These are phyloP conservation scores for Acronicta aceris DNA, from an alignment of 2,888 invertebrate genomes.

Conservation along the genomic window DNA sequence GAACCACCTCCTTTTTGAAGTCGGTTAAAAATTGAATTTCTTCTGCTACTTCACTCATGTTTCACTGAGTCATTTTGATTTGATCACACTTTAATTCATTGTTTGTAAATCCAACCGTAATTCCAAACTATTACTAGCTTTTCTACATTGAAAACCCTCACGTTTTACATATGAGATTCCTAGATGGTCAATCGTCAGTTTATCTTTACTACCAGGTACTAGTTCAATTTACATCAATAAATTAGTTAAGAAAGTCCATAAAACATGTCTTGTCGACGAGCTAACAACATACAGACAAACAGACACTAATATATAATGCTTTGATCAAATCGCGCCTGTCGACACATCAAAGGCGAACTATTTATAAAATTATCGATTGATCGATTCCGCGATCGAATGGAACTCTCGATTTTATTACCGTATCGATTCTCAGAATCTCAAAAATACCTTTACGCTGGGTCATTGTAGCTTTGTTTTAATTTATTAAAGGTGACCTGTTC, in stretches of 20 bases:
- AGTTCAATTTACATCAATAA: constrained; percentile 56
- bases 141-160: constrained; percentile 9
- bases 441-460: constrained; percentile 19
- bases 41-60: too few relatives aligned
- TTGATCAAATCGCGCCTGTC: constrained; percentile 71
- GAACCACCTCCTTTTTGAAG: too few relatives aligned
- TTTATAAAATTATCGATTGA: constrained; percentile 69
- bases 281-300: constrained; percentile 52
- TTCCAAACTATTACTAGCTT: constrained; percentile 5
- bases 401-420: constrained; percentile 54
- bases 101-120: too few relatives aligned
- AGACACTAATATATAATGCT: constrained; percentile 59
- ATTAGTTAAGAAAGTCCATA: constrained; percentile 66
- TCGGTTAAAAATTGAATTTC: too few relatives aligned
- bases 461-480: constrained; percentile 4
- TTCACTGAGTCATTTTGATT: too few relatives aligned
- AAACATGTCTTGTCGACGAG: constrained; percentile 58
- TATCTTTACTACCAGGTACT: constrained; percentile 29
- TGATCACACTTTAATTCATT: too few relatives aligned
- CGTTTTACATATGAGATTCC: constrained; percentile 37
- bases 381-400: constrained; percentile 68
- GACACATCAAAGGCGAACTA: constrained; percentile 72
- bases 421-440: constrained; percentile 25
- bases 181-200: constrained; percentile 29
- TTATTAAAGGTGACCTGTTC: neutral